These are phyloP conservation scores for Gastrophryne carolinensis DNA, from an alignment of 2,797 vertebrate genomes.

Conservation along the genomic window DNA sequence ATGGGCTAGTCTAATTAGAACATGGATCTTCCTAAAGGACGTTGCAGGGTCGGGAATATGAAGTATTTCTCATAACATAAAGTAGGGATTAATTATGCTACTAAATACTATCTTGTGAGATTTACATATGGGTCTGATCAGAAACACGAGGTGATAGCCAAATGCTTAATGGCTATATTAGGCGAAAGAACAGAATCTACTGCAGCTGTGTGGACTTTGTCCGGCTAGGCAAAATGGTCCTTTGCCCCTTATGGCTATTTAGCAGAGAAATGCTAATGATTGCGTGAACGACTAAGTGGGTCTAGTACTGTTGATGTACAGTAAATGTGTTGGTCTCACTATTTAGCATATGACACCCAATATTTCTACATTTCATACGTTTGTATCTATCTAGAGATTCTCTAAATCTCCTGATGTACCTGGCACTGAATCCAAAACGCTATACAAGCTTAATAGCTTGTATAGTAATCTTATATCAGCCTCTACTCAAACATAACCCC, in stretches of 20 bases:
- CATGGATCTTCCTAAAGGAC: conserved; percentile 85
- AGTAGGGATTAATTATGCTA: conserved; percentile 84
- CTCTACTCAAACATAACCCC: too few species aligned
- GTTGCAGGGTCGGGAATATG: conserved; percentile 80
- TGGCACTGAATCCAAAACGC: too few species aligned
- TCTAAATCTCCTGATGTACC: too few species aligned
- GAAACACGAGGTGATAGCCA: conserved; percentile 73
- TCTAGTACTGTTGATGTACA: too few species aligned
- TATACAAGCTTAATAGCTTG: too few species aligned
- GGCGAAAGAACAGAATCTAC: not conserved
- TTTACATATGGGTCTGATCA: conserved; percentile 80
- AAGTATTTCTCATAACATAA: conserved; percentile 84
- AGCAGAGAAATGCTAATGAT: not conserved
- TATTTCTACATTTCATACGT: too few species aligned
- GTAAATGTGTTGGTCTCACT: too few species aligned
- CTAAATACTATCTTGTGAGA: conserved; percentile 81
- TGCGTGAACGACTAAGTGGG: not conserved
- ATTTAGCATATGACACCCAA: too few species aligned
- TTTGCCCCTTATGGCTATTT: conserved; percentile 10
- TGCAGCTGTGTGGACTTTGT: conserved; percentile 31
- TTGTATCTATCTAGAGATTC: too few species aligned
- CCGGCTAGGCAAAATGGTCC: conserved; percentile 4
- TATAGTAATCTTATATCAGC: too few species aligned
- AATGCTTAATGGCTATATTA: conserved; percentile 52
- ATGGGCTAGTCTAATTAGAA: conserved; percentile 86